These are phyloP conservation scores for Micropoecilia bifurca DNA, from an alignment of 2,797 vertebrate species.

Conservation along the genomic window DNA sequence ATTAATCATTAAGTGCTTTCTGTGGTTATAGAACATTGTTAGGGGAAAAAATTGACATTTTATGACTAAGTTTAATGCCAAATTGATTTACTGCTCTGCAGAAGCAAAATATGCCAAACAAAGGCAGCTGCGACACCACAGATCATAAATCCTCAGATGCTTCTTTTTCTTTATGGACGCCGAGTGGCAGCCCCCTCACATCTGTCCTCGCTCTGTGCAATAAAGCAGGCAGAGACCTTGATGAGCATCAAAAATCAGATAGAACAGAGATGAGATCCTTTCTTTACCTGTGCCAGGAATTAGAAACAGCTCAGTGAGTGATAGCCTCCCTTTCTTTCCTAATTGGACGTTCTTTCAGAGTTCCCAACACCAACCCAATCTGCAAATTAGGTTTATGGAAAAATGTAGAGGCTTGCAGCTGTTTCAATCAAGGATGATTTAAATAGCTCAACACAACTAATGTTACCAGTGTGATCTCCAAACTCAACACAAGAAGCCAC, in stretches of 20 bases:
- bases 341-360: slow-evolving; percentile 20
- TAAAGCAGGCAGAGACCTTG: slow-evolving; percentile 38
- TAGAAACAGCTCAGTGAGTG: slow-evolving; percentile 20
- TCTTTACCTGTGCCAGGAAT: slow-evolving; percentile 15
- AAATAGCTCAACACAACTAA: not conserved
- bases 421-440: not conserved
- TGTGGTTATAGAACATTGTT: slow-evolving; percentile 34
- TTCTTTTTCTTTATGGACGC: slow-evolving; percentile 9
- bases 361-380: slow-evolving; percentile 12
- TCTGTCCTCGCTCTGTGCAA: slow-evolving; percentile 3
- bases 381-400: not conserved
- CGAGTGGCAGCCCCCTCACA: not conserved
- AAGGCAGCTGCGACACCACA: slow-evolving; percentile 26
- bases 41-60: slow-evolving; percentile 31
- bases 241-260: slow-evolving; percentile 49
- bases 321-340: slow-evolving; percentile 11
- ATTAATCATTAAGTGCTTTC: slow-evolving; percentile 30
- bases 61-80: slow-evolving; percentile 33
- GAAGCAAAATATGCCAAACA: slow-evolving; percentile 10
- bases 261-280: slow-evolving; percentile 44
- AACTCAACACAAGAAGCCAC: not conserved
- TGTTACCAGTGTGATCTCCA: not conserved
- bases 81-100: slow-evolving; percentile 35
- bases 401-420: not conserved
- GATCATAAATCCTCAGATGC: slow-evolving; percentile 19